Base-by-base conservation (phyloP, 2,888 invertebrate genomes). In the Nephrocerus scutellatus region DNA sequence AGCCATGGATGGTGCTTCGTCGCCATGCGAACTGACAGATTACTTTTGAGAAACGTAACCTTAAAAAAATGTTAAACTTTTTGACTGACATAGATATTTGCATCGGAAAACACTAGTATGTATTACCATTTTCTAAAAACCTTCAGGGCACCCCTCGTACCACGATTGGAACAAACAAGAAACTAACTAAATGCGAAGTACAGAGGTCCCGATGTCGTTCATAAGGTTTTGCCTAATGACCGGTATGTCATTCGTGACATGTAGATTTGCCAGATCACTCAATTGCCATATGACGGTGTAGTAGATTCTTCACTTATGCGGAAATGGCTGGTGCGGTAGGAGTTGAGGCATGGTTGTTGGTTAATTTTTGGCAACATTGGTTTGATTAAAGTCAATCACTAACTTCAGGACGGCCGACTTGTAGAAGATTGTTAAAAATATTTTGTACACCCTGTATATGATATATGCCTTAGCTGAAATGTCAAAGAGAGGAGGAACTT, bases 101-200 rank as follows among this genome's bases (percentile, higher is more conserved):
- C n/a, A n/a, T n/a, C n/a, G n/a, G n/a, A n/a, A n/a, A n/a, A n/a
- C n/a, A n/a, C n/a, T n/a, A n/a, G n/a, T n/a, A n/a, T n/a, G n/a
- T n/a, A n/a, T n/a, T n/a, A n/a, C n/a, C n/a, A n/a, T n/a, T n/a
- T n/a, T n/a, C n/a, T n/a, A n/a, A n/a, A n/a, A n/a, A n/a, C n/a
- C n/a, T n/a, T n/a, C n/a, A n/a, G n/a, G n/a, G n/a, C n/a, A n/a
- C n/a, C n/a, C n/a, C n/a, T n/a, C n/a, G n/a, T 33, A 51, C 43
- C 41, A 50, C 41, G 42, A 29, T 41, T 30, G 45, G 45, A 12
- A 23, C 34, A 12, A 47, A 46, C 19, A 46, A 42, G 23, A 49
- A 57, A 39, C 36, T n/a, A n/a, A n/a, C n/a, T 54, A 9, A 26
- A 50, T 12, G 44, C 51, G 7, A 53, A 49, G 38, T 52, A 39